These are phyloP conservation scores for Zaprionus africanus DNA, from an alignment of 1,140 invertebrate genomes.

Conservation along the genomic window DNA sequence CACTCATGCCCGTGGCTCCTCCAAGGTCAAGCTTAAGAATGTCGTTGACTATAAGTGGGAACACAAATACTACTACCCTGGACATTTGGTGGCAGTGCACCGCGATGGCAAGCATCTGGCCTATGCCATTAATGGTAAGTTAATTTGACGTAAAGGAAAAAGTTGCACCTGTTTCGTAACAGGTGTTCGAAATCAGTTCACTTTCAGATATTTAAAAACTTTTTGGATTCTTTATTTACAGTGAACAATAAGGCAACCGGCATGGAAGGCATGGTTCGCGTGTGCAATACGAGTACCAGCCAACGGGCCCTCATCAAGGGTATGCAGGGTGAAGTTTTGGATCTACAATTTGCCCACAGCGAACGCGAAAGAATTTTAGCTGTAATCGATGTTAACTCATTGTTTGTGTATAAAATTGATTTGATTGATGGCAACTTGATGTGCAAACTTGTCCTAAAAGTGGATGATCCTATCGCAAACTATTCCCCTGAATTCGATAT, in stretches of 20 bases:
- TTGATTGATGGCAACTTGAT: slow-evolving; percentile 86
- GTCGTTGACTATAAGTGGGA: slow-evolving; percentile 98
- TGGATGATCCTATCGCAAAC: slow-evolving; percentile 82
- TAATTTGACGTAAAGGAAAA: not conserved
- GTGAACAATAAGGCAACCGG: slow-evolving; percentile 83
- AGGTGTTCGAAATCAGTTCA: not conserved
- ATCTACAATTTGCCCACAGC: slow-evolving; percentile 95
- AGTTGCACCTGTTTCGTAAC: not conserved
- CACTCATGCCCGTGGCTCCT: slow-evolving; percentile 90
- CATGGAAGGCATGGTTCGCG: slow-evolving; percentile 91
- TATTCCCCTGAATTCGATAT: slow-evolving; percentile 84
- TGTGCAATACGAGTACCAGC: slow-evolving; percentile 90
- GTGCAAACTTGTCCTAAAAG: slow-evolving; percentile 86
- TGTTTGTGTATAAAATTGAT: slow-evolving; percentile 92
- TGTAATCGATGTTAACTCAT: slow-evolving; percentile 92
- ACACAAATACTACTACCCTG: slow-evolving; percentile 92
- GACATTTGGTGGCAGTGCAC: slow-evolving; percentile 95
- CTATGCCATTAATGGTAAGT: slow-evolving; percentile 94
- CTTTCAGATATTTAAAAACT: not conserved
- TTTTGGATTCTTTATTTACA: slow-evolving; percentile 16
- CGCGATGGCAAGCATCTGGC: slow-evolving; percentile 93
- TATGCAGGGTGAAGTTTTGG: slow-evolving; percentile 92
- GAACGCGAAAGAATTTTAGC: slow-evolving; percentile 91
- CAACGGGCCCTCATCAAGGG: slow-evolving; percentile 93
- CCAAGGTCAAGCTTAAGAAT: slow-evolving; percentile 95